Base-by-base conservation (phyloP, 2,113 vertebrate species). In the Lucifuga dentata region DNA sequence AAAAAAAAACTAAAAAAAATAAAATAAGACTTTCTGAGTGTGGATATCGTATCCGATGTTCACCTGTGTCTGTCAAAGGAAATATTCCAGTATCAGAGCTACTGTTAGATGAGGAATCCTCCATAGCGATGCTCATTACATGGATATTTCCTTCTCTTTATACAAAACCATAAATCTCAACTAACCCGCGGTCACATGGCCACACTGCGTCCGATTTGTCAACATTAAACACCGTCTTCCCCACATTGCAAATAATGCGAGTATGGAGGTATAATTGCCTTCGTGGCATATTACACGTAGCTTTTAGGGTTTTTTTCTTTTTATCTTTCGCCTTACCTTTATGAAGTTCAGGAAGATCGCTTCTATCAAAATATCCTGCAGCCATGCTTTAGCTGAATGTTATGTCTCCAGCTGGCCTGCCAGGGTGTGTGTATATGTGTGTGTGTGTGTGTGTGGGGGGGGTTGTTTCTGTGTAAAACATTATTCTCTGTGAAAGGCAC, bases 381-480 rank as follows among this genome's bases (percentile, higher is more conserved):
- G 23, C 39, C 15, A 55, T 10, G 41, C 13, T 52, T 65, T 46
- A 12, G 16, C 39, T 48, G 50, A 57, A 62, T 68, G 7, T 29
- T 29, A 52, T 24, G 33, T 40, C 20, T 46, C 43, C 55, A 55
- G 36, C 55, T 26, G 53, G 41, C 19, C 21, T 26, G 3, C 21
- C 13, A 44, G 26, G 26, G 3, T 29, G 7, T 35, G 33, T 8
- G 1, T 38, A 52, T 48, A 29, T 48, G 12, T 16, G 52, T 21
- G 15, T 13, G 50, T 40, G 51, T 61, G 56, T 20, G 46, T 19
- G 62, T 62, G 41, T n/a, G n/a, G n/a, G n/a, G n/a, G n/a, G n/a
- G n/a, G n/a, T n/a, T n/a, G n/a, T 49, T 48, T 65, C 39, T 67
- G 35, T 29, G 52, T 11, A 19, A 80, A 74, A 58, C 73, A 26